Percentiles rank a stretch among this genome's conserved stretches.
These are phyloP conservation scores for Caenorhabditis sp. DNA, from an alignment of 2,888 invertebrate species.

Conservation along the genomic window DNA sequence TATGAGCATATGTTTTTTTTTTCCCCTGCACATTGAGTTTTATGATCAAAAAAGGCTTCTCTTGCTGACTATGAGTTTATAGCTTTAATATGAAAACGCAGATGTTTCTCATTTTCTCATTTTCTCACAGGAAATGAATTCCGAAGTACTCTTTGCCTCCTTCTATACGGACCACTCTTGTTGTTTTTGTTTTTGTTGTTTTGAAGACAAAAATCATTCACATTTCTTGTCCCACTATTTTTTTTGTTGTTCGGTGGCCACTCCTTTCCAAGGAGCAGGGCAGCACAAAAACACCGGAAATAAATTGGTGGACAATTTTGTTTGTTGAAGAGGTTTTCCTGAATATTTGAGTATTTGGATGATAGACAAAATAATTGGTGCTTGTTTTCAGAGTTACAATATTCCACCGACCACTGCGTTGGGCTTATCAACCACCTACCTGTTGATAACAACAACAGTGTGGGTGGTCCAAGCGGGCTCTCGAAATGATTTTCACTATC, in stretches of 20 bases:
- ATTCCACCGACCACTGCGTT: constrained; percentile 35
- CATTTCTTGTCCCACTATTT: constrained; percentile 9
- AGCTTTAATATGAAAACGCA: background rate
- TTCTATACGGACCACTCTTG: background rate
- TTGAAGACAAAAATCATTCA: constrained; percentile 9
- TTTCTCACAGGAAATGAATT: background rate
- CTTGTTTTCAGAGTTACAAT: constrained; percentile 35
- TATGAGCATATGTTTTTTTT: too few species aligned
- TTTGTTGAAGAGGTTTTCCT: background rate
- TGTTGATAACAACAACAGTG: constrained; percentile 38
- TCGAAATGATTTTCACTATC: constrained; percentile 32
- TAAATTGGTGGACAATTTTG: constrained; percentile 14
- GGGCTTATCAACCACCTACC: constrained; percentile 34
- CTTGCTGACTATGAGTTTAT: too few species aligned
- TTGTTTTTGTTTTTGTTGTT: constrained; percentile 22
- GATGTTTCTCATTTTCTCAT: background rate
- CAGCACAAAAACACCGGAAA: constrained; percentile 11
- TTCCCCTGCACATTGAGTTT: too few species aligned
- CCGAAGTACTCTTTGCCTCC: background rate
- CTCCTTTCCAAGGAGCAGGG: background rate
- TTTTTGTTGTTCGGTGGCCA: background rate
- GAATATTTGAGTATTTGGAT: background rate
- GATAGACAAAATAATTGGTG: background rate
- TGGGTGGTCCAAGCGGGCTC: constrained; percentile 41
- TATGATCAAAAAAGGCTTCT: too few species aligned